Percentiles rank a stretch among this genome's conserved stretches.
Evolutionary conservation across 2,888 invertebrate genomes (phyloP).

Genomic region (Dryococelus australis): DNA sequence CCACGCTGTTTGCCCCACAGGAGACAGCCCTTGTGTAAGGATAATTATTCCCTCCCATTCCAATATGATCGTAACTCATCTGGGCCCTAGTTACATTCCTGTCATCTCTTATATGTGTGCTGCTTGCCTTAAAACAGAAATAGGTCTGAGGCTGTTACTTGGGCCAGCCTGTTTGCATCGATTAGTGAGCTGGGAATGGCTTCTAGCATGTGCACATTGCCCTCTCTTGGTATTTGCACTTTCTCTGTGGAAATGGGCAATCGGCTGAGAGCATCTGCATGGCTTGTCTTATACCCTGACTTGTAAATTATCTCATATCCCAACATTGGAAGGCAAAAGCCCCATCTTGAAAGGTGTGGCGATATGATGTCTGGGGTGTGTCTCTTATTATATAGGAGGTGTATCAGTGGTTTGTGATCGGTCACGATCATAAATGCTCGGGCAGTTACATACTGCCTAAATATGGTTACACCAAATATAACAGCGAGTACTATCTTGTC

Average conservation of each 20-base stretch:
- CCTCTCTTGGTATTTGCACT: no score
- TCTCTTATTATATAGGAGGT: neutral
- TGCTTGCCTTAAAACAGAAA: neutral
- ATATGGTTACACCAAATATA: no score
- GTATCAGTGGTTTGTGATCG: neutral
- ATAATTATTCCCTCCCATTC: neutral
- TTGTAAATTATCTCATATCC: neutral
- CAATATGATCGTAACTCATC: neutral
- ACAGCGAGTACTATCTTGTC: no score
- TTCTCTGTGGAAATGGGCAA: no score
- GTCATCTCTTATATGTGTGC: neutral
- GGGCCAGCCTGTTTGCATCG: neutral
- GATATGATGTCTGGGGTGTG: neutral
- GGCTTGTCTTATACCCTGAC: neutral
- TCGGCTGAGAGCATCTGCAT: no score
- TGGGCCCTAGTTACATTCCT: neutral
- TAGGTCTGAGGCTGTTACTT: neutral
- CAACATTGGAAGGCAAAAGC: neutral
- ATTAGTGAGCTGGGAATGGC: neutral
- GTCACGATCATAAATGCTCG: neutral
- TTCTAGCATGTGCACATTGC: neutral
- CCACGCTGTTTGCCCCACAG: neutral
- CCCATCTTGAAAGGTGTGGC: neutral
- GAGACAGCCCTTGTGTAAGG: neutral
- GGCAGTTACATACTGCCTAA: neutral